Percentiles rank a stretch among this genome's conserved stretches.
phyloP scores from a whole-genome alignment of 2,113 vertebrate genomes.

The Cyprinodon brontotheroides region DNA sequence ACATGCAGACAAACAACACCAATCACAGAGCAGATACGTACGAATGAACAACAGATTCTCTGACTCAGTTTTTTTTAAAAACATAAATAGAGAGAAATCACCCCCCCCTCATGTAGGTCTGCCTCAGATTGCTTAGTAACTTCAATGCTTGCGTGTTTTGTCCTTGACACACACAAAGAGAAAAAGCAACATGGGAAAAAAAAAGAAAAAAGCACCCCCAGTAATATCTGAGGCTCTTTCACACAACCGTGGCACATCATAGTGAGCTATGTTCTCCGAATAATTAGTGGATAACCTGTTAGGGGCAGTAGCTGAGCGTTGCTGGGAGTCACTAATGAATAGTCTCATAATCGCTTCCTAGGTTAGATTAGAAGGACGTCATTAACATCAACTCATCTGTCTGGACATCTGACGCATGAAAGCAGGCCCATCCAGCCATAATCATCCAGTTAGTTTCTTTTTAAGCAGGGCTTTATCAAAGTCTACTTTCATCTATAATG shows the following conservation, averaged over 20 bases:
- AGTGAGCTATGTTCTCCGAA: constrained; percentile 54
- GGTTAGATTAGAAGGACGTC: constrained; percentile 69
- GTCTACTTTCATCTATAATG: constrained; percentile 72
- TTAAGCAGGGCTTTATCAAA: constrained; percentile 66
- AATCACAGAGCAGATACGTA: constrained; percentile 44
- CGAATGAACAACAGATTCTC: constrained; percentile 29
- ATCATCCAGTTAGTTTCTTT: constrained; percentile 65
- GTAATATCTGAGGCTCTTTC: constrained; percentile 25
- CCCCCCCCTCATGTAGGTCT: constrained; percentile 16
- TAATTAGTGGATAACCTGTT: constrained; percentile 68
- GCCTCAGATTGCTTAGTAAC: constrained; percentile 37
- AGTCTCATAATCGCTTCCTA: constrained; percentile 65
- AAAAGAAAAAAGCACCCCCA: constrained; percentile 1
- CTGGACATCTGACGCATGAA: constrained; percentile 68
- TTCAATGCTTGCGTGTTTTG: constrained; percentile 36
- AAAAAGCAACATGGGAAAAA: constrained; percentile 7
- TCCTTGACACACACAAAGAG: constrained; percentile 57
- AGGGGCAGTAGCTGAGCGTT: constrained; percentile 51
- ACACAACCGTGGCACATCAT: constrained; percentile 39
- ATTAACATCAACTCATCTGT: constrained; percentile 71
- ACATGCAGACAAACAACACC: constrained; percentile 55
- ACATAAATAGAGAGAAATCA: constrained; percentile 40
- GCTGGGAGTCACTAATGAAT: constrained; percentile 68
- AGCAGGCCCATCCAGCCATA: constrained; percentile 57
- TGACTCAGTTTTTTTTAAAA: constrained; percentile 23